A percentile compares a stretch with the other conserved stretches of the same genome.
Evolutionary conservation across 2,113 vertebrate genomes (phyloP).

Genomic region (Myrmecobius fasciatus): DNA sequence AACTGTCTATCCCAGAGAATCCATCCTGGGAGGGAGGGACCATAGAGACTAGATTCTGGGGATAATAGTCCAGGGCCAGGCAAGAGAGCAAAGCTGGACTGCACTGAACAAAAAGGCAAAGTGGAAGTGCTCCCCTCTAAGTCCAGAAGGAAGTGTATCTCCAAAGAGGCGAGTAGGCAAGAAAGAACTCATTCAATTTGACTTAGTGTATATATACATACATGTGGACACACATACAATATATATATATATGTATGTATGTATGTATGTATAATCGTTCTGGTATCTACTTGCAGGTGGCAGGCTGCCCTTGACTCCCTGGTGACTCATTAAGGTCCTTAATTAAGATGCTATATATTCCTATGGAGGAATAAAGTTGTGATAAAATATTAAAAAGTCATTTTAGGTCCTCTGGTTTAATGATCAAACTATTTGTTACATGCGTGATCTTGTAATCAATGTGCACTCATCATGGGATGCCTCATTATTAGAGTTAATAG

Average conservation of each 20-base stretch:
- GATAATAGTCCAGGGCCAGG: not conserved
- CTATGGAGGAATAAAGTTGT: slow-evolving; percentile 7
- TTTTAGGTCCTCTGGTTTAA: slow-evolving; percentile 10
- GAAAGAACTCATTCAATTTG: not conserved
- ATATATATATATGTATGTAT: too few relatives aligned
- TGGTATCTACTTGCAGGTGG: slow-evolving; percentile 8
- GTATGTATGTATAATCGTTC: not conserved
- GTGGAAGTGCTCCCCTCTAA: not conserved
- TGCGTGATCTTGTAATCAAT: not conserved
- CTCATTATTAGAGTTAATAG: not conserved
- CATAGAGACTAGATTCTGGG: not conserved
- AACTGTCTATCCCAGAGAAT: not conserved
- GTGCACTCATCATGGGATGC: slow-evolving; percentile 6
- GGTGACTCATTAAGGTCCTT: not conserved
- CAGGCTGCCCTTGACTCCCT: slow-evolving; percentile 3
- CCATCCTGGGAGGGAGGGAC: not conserved
- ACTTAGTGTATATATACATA: not conserved
- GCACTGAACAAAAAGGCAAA: not conserved
- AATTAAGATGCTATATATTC: not conserved
- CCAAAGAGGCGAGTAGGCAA: not conserved
- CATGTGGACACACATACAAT: too few relatives aligned
- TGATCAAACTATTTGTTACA: not conserved
- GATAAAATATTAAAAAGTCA: not conserved
- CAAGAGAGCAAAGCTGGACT: not conserved
- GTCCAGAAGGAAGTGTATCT: not conserved